Base-by-base conservation (phyloP, 2,888 invertebrate species). In the Lithosia quadra region DNA sequence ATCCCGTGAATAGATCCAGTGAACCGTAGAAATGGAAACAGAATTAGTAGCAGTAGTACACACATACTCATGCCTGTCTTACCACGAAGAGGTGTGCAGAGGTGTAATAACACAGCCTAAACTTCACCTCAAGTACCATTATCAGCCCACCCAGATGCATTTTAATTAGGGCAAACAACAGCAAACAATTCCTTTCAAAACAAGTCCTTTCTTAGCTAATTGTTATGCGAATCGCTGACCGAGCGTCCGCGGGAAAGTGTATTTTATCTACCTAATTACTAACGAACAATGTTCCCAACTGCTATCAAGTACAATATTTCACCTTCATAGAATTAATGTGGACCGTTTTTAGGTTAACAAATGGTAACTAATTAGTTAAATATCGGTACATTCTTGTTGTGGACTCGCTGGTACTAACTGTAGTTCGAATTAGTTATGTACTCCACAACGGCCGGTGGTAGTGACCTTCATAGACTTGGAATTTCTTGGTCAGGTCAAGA, bases 191-290 rank as follows among this genome's bases (percentile, higher is more conserved):
- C 65, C 49, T 59, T 59, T 11, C 33, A 49, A 18, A 59, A 33
- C 49, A 34, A 58, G 22, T 53, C n/a, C 15, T 10, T 59, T 65
- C 9, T 34, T 64, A 77, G 55, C 62, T 67, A 75, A 64, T 75
- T 75, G 75, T 73, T 73, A 80, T 80, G 58, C 24, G 43, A 78
- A 63, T 39, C 69, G 69, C 21, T 43, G 58, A 61, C 58, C n/a
- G 57, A 67, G 68, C 70, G 5, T 49, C 49, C 67, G 61, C 39
- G 67, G 34, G 71, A 72, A 80, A 78, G 74, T 68, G 61, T 56
- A 72, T 55, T 79, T 78, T 78, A 78, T 80, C 65, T 76, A 68
- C 59, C 57, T 72, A 69, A 73, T 80, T 75, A 78, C 63, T 61
- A 33, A 13, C 43, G 63, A 39, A 75, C 70, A 73, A 63, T 74